A percentile compares a stretch with the other conserved stretches of the same genome.
Conservation (phyloP, 2,113 vertebrate species). For the Syngnathus typhle region DNA sequence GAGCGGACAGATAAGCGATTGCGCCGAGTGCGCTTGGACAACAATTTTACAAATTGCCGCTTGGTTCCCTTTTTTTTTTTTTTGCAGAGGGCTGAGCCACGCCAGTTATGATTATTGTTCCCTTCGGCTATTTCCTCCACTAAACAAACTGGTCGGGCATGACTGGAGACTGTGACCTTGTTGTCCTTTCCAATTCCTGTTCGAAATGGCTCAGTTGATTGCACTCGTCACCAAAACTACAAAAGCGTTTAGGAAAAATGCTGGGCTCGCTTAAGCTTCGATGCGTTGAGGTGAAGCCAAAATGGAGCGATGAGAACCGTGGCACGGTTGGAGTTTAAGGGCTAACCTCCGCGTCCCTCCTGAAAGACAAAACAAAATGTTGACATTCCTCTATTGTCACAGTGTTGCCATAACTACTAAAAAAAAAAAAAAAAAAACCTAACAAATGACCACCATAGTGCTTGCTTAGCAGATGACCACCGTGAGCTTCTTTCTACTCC, state of each 20-base stretch:
- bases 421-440: not conserved
- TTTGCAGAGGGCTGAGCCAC: constrained; percentile 16
- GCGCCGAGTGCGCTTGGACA: not conserved
- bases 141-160: not conserved
- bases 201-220: not conserved
- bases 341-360: constrained; percentile 41
- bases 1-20: too few species aligned
- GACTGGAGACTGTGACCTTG: constrained; percentile 45
- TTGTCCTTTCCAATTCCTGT: not conserved
- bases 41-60: constrained; percentile 8
- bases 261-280: not conserved
- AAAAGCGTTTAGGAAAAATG: constrained; percentile 30
- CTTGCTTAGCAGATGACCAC: constrained; percentile 24
- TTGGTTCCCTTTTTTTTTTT: not conserved
- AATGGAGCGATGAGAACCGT: not conserved
- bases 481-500: not conserved
- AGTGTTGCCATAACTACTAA: constrained; percentile 19
- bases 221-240: not conserved
- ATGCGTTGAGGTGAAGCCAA: not conserved
- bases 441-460: constrained; percentile 14
- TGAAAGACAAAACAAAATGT: not conserved
- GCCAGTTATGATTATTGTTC: not conserved
- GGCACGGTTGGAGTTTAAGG: constrained; percentile 29
- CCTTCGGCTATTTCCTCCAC: not conserved
- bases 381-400: constrained; percentile 3